These are phyloP conservation scores for Cyprinodon diabolis DNA, from an alignment of 2,797 vertebrate genomes.

Conservation along the genomic window DNA sequence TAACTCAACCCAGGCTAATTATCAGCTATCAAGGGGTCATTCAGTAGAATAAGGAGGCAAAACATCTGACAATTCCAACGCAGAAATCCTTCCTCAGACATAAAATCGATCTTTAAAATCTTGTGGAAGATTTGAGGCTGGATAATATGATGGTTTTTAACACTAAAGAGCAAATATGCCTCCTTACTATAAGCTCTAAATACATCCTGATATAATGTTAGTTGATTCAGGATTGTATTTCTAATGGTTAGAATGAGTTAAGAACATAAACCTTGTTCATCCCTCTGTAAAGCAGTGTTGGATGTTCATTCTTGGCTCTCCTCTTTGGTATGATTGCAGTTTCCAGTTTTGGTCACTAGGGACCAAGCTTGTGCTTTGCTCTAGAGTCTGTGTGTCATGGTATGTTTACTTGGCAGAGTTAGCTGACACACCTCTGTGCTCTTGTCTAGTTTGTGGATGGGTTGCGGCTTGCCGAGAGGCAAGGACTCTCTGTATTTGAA, in stretches of 20 bases:
- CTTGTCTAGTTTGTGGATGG: constrained; percentile 58
- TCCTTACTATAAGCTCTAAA: constrained; percentile 13
- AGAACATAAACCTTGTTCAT: not conserved
- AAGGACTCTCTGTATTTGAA: constrained; percentile 13
- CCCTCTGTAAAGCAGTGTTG: not conserved
- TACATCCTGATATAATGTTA: not conserved
- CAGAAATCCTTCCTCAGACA: not conserved
- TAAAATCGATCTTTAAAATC: not conserved
- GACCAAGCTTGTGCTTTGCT: constrained; percentile 34
- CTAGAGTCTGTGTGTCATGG: constrained; percentile 42
- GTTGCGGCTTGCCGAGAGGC: constrained; percentile 50
- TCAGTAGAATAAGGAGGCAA: not conserved
- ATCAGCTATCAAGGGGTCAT: not conserved
- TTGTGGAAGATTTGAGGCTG: not conserved
- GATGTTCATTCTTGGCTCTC: not conserved
- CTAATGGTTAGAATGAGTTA: not conserved
- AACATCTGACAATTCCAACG: not conserved
- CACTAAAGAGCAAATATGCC: constrained; percentile 11
- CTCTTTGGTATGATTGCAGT: constrained; percentile 39
- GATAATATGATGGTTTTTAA: constrained; percentile 14
- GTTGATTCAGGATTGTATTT: not conserved
- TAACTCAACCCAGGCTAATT: not conserved
- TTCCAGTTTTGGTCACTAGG: constrained; percentile 56
- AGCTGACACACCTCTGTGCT: constrained; percentile 65
- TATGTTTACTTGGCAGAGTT: constrained; percentile 65